Evolutionary conservation across 2,888 invertebrate species (phyloP).

Genomic region (Eustalomyia histrio): DNA sequence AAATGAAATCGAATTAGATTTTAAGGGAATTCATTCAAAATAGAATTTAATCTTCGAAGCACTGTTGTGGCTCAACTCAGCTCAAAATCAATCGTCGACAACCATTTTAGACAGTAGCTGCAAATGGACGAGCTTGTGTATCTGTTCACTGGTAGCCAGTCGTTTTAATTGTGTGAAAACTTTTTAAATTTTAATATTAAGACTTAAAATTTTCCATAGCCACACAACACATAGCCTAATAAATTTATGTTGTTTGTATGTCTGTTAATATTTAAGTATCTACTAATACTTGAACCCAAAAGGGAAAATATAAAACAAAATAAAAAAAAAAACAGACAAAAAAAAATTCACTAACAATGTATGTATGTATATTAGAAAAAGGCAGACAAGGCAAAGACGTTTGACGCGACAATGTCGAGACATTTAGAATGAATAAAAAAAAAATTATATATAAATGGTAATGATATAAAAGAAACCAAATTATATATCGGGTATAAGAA

Average conservation of each 20-base stretch:
- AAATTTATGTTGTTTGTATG: conserved; percentile 1
- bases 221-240: background rate
- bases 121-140: too few species aligned
- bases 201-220: too few species aligned
- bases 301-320: background rate
- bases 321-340: background rate
- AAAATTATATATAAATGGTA: conserved; percentile 31
- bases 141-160: too few species aligned
- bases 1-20: too few species aligned
- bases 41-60: too few species aligned
- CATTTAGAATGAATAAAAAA: conserved; percentile 62
- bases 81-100: too few species aligned
- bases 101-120: too few species aligned
- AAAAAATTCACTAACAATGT: conserved; percentile 2
- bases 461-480: conserved; percentile 36
- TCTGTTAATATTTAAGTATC: background rate
- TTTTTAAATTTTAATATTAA: too few species aligned
- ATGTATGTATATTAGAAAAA: conserved; percentile 28
- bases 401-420: conserved; percentile 69
- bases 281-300: conserved; percentile 28
- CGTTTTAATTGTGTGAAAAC: too few species aligned
- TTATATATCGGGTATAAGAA: background rate
- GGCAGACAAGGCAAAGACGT: conserved; percentile 68
- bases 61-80: too few species aligned
- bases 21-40: too few species aligned